Conservation (phyloP, 2,113 vertebrate genomes). For the Trematomus loennbergii region DNA sequence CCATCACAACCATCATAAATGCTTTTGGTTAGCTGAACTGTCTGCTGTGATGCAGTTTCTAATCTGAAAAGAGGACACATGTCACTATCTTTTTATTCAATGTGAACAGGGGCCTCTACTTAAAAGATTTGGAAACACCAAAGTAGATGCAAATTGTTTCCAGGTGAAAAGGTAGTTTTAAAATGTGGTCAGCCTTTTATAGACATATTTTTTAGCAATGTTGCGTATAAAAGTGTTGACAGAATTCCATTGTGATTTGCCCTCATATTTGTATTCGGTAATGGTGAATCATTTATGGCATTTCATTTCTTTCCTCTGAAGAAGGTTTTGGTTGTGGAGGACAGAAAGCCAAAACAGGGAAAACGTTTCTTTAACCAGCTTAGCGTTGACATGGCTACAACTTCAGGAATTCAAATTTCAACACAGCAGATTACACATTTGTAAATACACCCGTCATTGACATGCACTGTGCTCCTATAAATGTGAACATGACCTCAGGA, state of each 20-base stretch:
- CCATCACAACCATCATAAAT: not conserved
- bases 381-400: not conserved
- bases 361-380: not conserved
- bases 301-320: not conserved
- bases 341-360: not conserved
- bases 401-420: constrained; percentile 10
- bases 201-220: not conserved
- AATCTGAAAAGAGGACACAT: too few species aligned
- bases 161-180: not conserved
- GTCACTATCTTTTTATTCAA: not conserved
- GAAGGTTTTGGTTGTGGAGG: not conserved
- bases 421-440: not conserved
- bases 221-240: not conserved
- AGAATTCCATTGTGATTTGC: not conserved
- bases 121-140: not conserved
- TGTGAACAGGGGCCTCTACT: not conserved
- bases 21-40: not conserved
- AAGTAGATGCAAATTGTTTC: not conserved
- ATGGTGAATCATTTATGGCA: not conserved
- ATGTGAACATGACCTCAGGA: not conserved
- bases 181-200: not conserved
- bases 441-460: not conserved
- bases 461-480: not conserved
- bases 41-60: not conserved
- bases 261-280: not conserved